Conservation (phyloP, 2,113 vertebrate genomes). For the Cavia aperea region DNA sequence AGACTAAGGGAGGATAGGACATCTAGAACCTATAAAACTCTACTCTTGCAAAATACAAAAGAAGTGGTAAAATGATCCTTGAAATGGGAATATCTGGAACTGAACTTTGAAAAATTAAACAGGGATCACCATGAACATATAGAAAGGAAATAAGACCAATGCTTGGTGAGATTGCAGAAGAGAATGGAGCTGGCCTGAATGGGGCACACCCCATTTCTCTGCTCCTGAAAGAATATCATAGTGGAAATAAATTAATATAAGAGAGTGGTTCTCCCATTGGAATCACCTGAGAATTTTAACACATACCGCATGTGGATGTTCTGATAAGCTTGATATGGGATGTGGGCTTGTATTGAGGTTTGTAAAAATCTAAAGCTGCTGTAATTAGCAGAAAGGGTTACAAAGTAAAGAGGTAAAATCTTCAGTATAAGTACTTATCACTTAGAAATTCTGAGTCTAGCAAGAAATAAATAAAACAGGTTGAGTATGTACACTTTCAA, state of each 20-base stretch:
- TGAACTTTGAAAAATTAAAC: conserved; percentile 1
- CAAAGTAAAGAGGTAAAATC: neutral
- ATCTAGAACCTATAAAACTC: neutral
- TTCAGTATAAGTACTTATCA: neutral
- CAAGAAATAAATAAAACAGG: neutral
- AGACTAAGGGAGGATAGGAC: neutral
- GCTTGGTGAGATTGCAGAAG: neutral
- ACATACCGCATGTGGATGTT: neutral
- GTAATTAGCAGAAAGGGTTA: neutral
- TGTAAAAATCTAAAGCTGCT: neutral
- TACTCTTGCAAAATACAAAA: neutral
- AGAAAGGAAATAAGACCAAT: neutral
- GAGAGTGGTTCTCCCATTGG: neutral
- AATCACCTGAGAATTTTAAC: neutral
- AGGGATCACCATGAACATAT: neutral
- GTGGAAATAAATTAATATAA: neutral
- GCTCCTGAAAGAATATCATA: neutral
- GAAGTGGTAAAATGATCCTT: neutral
- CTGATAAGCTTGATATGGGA: neutral
- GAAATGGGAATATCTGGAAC: neutral
- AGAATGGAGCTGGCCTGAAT: neutral
- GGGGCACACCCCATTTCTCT: neutral
- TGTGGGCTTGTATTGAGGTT: neutral
- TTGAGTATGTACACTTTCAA: neutral
- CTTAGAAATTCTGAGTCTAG: neutral